phyloP scores from a whole-genome alignment of 2,888 invertebrate genomes.

The Dorcus hopei region DNA sequence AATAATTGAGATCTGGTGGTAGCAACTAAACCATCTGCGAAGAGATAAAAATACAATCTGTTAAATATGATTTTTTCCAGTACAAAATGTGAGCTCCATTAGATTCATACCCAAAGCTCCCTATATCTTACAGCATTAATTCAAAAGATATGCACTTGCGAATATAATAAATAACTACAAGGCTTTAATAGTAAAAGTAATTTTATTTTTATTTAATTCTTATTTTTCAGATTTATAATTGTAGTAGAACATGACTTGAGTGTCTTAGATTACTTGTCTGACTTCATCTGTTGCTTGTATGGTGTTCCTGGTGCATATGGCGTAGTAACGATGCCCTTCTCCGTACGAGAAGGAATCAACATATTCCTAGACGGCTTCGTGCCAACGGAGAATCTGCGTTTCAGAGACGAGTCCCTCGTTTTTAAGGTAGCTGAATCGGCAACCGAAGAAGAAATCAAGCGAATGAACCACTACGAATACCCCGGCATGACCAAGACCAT shows the following conservation, averaged over 20 bases:
- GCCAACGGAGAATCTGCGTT: constrained; percentile 97
- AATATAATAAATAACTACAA: no score
- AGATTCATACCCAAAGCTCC: no score
- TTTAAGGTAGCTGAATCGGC: constrained; percentile 99
- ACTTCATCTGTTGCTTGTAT: constrained; percentile 98
- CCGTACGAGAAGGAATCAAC: constrained; percentile 99
- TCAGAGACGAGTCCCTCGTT: constrained; percentile 93
- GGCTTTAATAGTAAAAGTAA: no score
- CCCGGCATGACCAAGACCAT: constrained; percentile 87
- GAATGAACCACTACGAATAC: constrained; percentile 95
- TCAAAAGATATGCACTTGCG: no score
- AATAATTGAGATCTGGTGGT: no score
- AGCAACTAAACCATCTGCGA: no score
- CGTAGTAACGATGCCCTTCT: constrained; percentile 99
- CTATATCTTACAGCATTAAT: no score
- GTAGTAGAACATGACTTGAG: constrained; percentile 99
- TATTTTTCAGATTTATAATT: constrained; percentile 79
- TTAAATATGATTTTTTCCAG: no score
- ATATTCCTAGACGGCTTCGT: constrained; percentile 99
- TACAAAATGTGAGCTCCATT: no score
- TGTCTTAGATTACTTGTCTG: constrained; percentile 96
- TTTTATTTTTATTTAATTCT: no score
- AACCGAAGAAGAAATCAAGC: constrained; percentile 94
- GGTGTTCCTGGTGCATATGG: constrained; percentile 99
- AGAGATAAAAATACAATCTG: no score